phyloP scores from a whole-genome alignment of 2,113 vertebrate genomes.

The Psilopsiagon aurifrons region DNA sequence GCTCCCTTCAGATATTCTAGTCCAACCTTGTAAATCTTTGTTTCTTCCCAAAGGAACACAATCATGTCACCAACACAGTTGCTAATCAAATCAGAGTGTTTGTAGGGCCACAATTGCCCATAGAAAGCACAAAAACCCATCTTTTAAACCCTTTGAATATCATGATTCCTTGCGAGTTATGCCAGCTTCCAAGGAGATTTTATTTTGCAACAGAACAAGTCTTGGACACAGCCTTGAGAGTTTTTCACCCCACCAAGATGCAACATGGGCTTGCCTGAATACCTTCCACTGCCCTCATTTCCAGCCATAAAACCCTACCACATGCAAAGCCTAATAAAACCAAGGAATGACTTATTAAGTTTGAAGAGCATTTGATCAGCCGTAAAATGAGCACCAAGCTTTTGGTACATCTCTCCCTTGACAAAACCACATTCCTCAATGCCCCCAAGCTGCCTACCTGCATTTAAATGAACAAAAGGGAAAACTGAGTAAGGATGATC shows the following conservation, averaged over 20 bases:
- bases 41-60: not conserved
- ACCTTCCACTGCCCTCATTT: not conserved
- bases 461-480: not conserved
- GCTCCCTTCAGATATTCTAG: not conserved
- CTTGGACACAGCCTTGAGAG: not conserved
- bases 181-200: not conserved
- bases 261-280: not conserved
- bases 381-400: rapidly evolving
- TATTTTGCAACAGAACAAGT: not conserved
- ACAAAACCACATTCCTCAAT: not conserved
- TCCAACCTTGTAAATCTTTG: not conserved
- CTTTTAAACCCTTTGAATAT: not conserved
- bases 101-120: not conserved
- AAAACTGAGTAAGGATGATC: rapidly evolving
- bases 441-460: not conserved
- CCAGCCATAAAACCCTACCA: not conserved
- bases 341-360: not conserved
- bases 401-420: no score
- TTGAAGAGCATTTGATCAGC: not conserved
- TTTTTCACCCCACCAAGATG: not conserved
- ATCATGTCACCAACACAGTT: not conserved
- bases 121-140: not conserved
- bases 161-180: not conserved
- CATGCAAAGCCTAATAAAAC: not conserved
- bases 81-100: not conserved